These are phyloP conservation scores for Oncorhynchus masou DNA, from an alignment of 2,113 vertebrate genomes.

Conservation along the genomic window DNA sequence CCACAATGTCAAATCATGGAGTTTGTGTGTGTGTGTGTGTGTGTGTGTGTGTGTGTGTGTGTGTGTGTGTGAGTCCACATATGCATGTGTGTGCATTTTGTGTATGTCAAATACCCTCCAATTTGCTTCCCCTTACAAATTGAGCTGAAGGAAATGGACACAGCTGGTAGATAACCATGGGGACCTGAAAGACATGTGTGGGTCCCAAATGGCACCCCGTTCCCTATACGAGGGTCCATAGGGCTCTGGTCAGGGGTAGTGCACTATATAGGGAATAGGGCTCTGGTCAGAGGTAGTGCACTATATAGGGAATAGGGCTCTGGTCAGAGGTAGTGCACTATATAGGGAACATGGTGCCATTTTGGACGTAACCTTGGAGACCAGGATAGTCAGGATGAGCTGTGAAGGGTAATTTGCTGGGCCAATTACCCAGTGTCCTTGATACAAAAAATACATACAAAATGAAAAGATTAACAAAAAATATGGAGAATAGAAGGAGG, in stretches of 20 bases:
- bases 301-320: too few relatives aligned
- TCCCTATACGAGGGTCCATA: conserved; percentile 10
- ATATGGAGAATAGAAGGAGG: too few relatives aligned
- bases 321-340: too few relatives aligned
- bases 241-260: too few relatives aligned
- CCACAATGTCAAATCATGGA: conserved; percentile 61
- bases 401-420: not conserved
- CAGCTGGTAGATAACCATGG: conserved; percentile 50
- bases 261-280: too few relatives aligned
- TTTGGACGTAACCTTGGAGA: not conserved
- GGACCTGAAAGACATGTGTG: conserved; percentile 34
- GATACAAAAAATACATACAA: conserved; percentile 1
- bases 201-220: not conserved
- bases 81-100: too few relatives aligned
- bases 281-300: too few relatives aligned
- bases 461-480: too few relatives aligned
- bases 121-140: conserved; percentile 65
- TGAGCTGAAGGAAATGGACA: conserved; percentile 62
- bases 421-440: conserved; percentile 23
- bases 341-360: too few relatives aligned
- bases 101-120: conserved; percentile 55
- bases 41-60: too few relatives aligned
- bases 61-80: too few relatives aligned
- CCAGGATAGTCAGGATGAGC: conserved; percentile 1
- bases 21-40: too few relatives aligned